Evolutionary conservation across 2,113 vertebrate species (phyloP).

Genomic region (Plectropomus leopardus): DNA sequence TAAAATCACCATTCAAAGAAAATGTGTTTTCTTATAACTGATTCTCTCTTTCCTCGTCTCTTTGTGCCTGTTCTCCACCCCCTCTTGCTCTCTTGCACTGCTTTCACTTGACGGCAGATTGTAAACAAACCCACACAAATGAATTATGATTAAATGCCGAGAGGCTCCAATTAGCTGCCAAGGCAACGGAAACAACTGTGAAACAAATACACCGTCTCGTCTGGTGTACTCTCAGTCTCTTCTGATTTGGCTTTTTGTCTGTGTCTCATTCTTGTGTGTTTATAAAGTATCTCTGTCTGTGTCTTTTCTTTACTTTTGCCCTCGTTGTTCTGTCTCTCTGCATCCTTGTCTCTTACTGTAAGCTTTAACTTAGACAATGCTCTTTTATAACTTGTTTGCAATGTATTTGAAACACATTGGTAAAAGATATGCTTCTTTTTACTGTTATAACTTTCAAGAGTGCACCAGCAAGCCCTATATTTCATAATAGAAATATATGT

Average conservation of each 20-base stretch:
- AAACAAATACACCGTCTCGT: constrained; percentile 34
- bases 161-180: constrained; percentile 73
- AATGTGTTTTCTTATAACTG: neutral
- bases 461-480: neutral
- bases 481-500: neutral
- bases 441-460: neutral
- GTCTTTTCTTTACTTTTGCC: neutral
- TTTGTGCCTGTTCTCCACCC: constrained; percentile 25
- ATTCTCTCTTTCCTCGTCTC: constrained; percentile 12
- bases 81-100: constrained; percentile 14
- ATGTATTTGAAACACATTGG: neutral
- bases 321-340: neutral
- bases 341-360: neutral
- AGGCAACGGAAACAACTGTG: constrained; percentile 58
- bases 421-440: neutral
- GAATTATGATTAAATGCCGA: constrained; percentile 74
- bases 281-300: neutral
- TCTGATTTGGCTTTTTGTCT: constrained; percentile 7
- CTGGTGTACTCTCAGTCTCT: constrained; percentile 42
- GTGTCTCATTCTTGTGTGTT: neutral
- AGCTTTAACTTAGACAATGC: neutral
- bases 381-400: neutral
- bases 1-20: constrained; percentile 10
- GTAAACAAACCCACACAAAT: constrained; percentile 70
- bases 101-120: constrained; percentile 52